Evolutionary conservation across 1,140 invertebrate species (phyloP).

Genomic region (Cheumatopsyche charites): DNA sequence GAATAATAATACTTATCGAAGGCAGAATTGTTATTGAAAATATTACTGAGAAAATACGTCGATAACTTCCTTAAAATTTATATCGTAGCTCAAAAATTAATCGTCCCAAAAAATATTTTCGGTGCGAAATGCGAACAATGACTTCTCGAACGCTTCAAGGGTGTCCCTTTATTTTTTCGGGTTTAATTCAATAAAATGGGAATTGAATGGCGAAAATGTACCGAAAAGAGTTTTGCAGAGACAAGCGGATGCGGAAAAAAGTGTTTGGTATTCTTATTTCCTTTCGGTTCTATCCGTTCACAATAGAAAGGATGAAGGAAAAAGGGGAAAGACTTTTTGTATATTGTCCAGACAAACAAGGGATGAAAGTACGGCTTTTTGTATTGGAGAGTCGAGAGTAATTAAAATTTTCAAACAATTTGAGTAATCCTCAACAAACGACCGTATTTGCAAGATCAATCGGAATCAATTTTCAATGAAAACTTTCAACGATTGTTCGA

Average conservation of each 20-base stretch:
- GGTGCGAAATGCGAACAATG: background rate
- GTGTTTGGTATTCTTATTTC: constrained; percentile 21
- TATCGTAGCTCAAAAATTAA: too few relatives aligned
- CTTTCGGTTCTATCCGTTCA: background rate
- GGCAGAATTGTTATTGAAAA: too few relatives aligned
- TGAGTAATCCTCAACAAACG: too few relatives aligned
- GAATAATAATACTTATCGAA: too few relatives aligned
- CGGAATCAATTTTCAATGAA: too few relatives aligned
- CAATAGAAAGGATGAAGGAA: background rate
- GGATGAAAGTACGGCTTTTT: constrained; percentile 4
- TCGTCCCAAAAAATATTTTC: background rate
- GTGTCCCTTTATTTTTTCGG: constrained; percentile 13
- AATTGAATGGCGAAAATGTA: constrained; percentile 19
- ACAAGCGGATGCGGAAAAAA: constrained; percentile 15
- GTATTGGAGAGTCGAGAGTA: background rate
- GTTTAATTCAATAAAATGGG: constrained; percentile 30
- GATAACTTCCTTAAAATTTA: too few relatives aligned
- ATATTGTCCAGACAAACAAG: constrained; percentile 2
- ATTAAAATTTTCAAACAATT: constrained; percentile 14
- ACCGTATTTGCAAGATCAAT: too few relatives aligned
- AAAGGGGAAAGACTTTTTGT: background rate
- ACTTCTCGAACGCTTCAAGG: background rate
- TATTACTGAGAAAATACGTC: too few relatives aligned
- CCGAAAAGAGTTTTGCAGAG: constrained; percentile 16
- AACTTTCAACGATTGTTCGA: too few relatives aligned